Evolutionary conservation across 1,140 invertebrate species (phyloP).

Genomic region (Ceratosolen fusciceps): DNA sequence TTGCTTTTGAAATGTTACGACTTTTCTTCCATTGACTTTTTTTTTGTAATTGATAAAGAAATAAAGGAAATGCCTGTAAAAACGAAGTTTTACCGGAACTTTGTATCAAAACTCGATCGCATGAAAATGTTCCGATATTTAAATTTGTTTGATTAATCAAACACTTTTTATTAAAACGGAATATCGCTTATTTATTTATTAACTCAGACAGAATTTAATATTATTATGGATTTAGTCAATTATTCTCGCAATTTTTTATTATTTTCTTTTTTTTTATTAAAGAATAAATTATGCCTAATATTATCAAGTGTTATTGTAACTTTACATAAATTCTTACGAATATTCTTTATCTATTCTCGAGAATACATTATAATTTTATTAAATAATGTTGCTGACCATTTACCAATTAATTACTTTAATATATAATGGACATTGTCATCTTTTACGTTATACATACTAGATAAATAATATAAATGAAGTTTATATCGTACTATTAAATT

Average conservation of each 20-base stretch:
- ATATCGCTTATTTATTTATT: neutral
- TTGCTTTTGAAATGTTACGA: constrained; percentile 22
- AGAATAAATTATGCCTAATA: too few relatives aligned
- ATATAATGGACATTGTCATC: too few relatives aligned
- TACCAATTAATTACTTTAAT: too few relatives aligned
- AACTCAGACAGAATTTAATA: constrained; percentile 11
- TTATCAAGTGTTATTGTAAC: too few relatives aligned
- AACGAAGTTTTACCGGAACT: constrained; percentile 3
- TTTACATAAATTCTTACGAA: too few relatives aligned
- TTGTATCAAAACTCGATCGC: neutral
- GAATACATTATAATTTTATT: too few relatives aligned
- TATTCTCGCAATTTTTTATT: neutral
- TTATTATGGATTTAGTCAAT: neutral
- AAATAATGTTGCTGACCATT: too few relatives aligned
- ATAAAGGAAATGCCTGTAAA: constrained; percentile 13
- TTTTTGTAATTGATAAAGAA: neutral
- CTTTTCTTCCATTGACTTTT: constrained; percentile 13
- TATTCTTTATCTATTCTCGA: too few relatives aligned
- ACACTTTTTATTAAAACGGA: constrained; percentile 7
- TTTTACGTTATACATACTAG: too few relatives aligned
- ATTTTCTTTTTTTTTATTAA: too few relatives aligned
- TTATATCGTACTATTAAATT: too few relatives aligned
- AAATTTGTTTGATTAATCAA: constrained; percentile 29
- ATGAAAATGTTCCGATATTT: constrained; percentile 4
- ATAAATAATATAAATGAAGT: too few relatives aligned